A percentile compares a stretch with the other conserved stretches of the same genome.
Conservation (phyloP, 1,140 invertebrate species). For the Aleiodes sp. region DNA sequence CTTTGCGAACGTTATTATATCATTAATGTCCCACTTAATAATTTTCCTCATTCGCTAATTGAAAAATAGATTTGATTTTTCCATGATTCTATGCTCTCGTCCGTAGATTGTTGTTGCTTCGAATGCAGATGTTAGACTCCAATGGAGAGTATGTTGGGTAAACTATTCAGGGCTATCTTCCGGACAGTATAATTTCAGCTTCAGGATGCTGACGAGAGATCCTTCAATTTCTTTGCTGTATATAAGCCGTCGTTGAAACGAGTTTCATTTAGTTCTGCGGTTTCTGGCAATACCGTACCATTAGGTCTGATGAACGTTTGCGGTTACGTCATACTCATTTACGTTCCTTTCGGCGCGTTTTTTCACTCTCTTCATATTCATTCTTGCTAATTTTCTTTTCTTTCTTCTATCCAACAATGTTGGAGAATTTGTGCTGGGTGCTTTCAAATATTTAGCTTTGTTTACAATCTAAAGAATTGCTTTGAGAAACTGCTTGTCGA, state of each 20-base stretch:
- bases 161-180: slow-evolving; percentile 1
- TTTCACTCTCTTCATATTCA: slow-evolving; percentile 13
- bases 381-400: no score
- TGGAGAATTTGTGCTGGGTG: no score
- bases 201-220: background rate
- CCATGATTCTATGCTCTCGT: no score
- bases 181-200: background rate
- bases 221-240: slow-evolving; percentile 30
- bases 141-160: background rate
- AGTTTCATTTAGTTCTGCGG: slow-evolving; percentile 43
- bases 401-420: no score
- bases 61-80: no score
- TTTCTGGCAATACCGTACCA: slow-evolving; percentile 28
- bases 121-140: no score
- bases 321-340: slow-evolving; percentile 37
- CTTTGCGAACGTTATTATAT: background rate
- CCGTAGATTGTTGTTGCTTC: no score
- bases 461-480: no score
- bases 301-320: slow-evolving; percentile 39
- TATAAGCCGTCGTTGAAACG: slow-evolving; percentile 32
- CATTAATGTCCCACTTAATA: no score
- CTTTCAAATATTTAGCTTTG: no score
- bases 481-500: no score
- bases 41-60: no score
- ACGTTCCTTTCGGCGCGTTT: slow-evolving; percentile 23